Base-by-base conservation (phyloP, 2,113 vertebrate genomes). In the Cnemophilus loriae region DNA sequence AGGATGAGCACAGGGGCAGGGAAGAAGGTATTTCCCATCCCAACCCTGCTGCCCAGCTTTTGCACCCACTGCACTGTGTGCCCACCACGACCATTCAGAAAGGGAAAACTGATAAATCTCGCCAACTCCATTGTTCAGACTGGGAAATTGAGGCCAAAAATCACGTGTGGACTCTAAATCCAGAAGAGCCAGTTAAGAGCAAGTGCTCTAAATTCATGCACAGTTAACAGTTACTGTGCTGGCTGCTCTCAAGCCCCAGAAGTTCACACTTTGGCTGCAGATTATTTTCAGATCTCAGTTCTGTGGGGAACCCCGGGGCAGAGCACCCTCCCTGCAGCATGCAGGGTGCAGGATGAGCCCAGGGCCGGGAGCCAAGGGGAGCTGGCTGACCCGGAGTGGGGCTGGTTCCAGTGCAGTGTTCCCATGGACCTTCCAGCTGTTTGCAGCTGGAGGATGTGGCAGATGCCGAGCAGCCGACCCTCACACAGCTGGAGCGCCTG, bases 21-120 rank as follows among this genome's bases (percentile, higher is more conserved):
- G 70, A 63, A 46, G 39, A 59, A 70, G 78, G 55, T 39, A 80
- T 23, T 80, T 89, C 81, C 93, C 70, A 73, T 19, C 33, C 49
- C 16, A 70, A 1, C 17, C 21, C 33, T 0, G 0, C 44, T 8
- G 42, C 57, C 23, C 1, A 1, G n/a, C 21, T 82, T 30, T 0
- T 0, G n/a, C 13, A 24, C 16, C 52, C 60, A 26, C 69, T 3
- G 47, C 46, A n/a, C 18, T 1, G 0, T 22, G 39, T 56, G 49
- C 74, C 50, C 28, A 17, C 16, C 3, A 2, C 26, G 4, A 5
- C 14, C 27, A 6, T 1, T 26, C 17, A n/a, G 30, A 47, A 12
- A n/a, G n/a, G 19, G 55, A 61, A 74, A 47, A 84, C n/a, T 3
- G 0, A 15, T 71, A 70, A 50, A 85, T 67, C 56, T 84, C 60